Evolutionary conservation across 2,888 invertebrate genomes (phyloP), one percentile per base, ranked within the genome.

Genomic region (Lysandra coridon): DNA sequence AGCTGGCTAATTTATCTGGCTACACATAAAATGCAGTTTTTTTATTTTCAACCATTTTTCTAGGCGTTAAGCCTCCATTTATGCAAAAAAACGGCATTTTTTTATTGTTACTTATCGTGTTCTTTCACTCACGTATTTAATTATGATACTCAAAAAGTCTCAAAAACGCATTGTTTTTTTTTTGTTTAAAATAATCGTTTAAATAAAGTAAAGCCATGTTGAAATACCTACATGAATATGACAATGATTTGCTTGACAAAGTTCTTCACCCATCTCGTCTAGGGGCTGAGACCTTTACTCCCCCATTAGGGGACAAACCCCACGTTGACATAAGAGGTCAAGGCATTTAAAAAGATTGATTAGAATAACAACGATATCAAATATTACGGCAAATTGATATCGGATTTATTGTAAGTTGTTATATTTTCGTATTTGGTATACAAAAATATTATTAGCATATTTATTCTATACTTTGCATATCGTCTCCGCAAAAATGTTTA

Each of bases 291-390:
- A 69, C 69, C 69, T 69, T 37, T 17, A 33, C 33, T 69, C 69
- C 69, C 69, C 69, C 14, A 69, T 69, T 5, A 69, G 17, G 69
- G 69, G 69, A 69, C 69, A 69, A 30, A 33, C 69, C 69, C 69
- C 33, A 14, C 5, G 30, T 30, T 64, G 30, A 30, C 10, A 69
- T 14, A 69, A 30, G 64, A 30, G 69, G 17, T 33, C 69, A 37
- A 69, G 69, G 33, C 69, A 69, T 69, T 69, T 69, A 69, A 37
- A 69, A 69, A 69, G 69, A 33, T 69, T 33, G 33, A 69, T 69
- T 69, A 69, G 69, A 69, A 69, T 69, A 69, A 69, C 12, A 69
- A 33, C 69, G 33, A 69, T 33, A 69, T 33, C 69, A 5, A 69
- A 69, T 69, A 69, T 33, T 33, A 69, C 1, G 12, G 62, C 62